Percentiles rank a stretch among this genome's conserved stretches.
Conservation (phyloP, 2,888 invertebrate genomes). For the Metalampra italica region DNA sequence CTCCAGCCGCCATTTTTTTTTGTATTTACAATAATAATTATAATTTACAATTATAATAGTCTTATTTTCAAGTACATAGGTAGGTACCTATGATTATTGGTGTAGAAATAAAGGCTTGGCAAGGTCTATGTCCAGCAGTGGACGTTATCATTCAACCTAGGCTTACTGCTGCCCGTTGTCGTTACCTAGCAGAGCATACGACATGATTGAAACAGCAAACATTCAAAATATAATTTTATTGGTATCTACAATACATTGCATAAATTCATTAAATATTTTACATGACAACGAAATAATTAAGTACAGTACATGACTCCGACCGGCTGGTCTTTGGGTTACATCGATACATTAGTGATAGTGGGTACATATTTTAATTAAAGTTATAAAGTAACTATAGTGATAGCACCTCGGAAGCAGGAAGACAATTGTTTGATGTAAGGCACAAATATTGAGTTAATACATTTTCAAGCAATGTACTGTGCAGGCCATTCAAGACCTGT, state of each 20-base stretch:
- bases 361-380: background rate
- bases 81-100: too few relatives aligned
- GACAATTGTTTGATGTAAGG: slow-evolving; percentile 25
- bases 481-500: too few relatives aligned
- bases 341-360: background rate
- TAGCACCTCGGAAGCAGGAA: slow-evolving; percentile 49
- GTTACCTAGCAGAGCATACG: too few relatives aligned
- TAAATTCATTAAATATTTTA: slow-evolving; percentile 64
- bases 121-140: too few relatives aligned
- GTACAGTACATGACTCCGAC: slow-evolving; percentile 71
- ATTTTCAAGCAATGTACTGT: too few relatives aligned
- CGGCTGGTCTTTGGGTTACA: slow-evolving; percentile 54
- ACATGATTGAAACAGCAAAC: slow-evolving; percentile 9
- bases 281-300: slow-evolving; percentile 60
- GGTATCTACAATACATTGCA: slow-evolving; percentile 69
- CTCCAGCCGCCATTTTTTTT: too few relatives aligned
- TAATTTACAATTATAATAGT: too few relatives aligned
- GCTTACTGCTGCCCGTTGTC: too few relatives aligned
- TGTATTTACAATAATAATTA: too few relatives aligned
- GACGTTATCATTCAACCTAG: too few relatives aligned
- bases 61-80: too few relatives aligned
- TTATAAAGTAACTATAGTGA: slow-evolving; percentile 20
- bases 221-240: slow-evolving; percentile 64
- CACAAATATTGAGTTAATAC: slow-evolving; percentile 13
- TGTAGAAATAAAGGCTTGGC: too few relatives aligned